Percentiles rank a stretch among this genome's conserved stretches.
Evolutionary conservation across 2,113 vertebrate genomes (phyloP).

Genomic region (Tachycineta bicolor): DNA sequence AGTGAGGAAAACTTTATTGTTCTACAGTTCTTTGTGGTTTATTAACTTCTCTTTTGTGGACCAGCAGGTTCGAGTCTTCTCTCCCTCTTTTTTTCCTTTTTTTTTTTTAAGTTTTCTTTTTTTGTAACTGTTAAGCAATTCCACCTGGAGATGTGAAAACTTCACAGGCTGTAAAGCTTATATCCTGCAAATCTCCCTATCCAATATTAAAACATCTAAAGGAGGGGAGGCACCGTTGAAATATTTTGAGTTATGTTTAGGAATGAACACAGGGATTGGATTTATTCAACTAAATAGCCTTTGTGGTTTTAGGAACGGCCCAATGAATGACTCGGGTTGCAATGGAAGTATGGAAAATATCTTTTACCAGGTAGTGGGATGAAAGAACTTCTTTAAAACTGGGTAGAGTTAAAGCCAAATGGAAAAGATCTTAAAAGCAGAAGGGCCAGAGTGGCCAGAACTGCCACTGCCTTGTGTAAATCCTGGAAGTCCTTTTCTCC

Average conservation of each 20-base stretch:
- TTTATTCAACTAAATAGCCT: neutral
- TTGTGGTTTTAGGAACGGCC: neutral
- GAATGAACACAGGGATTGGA: neutral
- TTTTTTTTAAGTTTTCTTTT: neutral
- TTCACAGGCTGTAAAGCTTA: conserved; percentile 59
- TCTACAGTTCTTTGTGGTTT: neutral
- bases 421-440: conserved; percentile 5
- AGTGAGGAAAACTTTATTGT: neutral
- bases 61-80: neutral
- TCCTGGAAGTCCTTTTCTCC: neutral
- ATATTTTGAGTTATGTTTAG: conserved; percentile 22
- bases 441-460: neutral
- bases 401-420: neutral
- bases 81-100: too few species aligned
- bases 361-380: neutral
- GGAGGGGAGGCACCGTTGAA: neutral
- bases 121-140: conserved; percentile 43
- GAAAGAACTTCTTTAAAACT: neutral
- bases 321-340: neutral
- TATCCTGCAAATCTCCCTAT: conserved; percentile 48
- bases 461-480: neutral
- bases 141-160: conserved; percentile 58
- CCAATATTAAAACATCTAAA: conserved; percentile 43
- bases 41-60: conserved; percentile 1
- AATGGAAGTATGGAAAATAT: neutral